These are phyloP conservation scores for Grus americana DNA, from an alignment of 2,113 vertebrate genomes.

Conservation along the genomic window DNA sequence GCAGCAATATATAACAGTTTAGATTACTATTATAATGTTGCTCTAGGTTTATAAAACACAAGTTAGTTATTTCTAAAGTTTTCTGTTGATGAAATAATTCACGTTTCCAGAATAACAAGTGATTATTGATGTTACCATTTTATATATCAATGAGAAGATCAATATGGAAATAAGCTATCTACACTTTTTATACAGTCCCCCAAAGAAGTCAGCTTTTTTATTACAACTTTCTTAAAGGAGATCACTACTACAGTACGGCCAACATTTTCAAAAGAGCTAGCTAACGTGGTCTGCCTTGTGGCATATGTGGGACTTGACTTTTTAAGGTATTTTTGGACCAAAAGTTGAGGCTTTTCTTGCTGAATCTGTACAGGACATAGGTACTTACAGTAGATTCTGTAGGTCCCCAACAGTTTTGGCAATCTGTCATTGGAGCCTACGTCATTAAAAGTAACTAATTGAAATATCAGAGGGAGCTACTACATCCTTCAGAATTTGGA, in stretches of 20 bases:
- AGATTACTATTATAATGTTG: slow-evolving; percentile 73
- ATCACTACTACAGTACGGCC: neutral
- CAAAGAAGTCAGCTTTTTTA: neutral
- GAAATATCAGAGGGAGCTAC: neutral
- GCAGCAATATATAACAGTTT: slow-evolving; percentile 75
- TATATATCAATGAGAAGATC: slow-evolving; percentile 28
- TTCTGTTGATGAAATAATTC: slow-evolving; percentile 71
- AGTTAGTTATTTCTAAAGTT: slow-evolving; percentile 73
- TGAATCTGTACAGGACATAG: neutral
- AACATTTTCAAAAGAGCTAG: neutral
- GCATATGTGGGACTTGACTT: neutral
- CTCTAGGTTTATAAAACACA: slow-evolving; percentile 72
- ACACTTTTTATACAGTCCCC: neutral
- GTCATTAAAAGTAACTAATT: neutral
- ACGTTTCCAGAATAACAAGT: slow-evolving; percentile 51
- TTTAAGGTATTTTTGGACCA: neutral
- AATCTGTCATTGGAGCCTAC: neutral
- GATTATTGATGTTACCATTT: slow-evolving; percentile 46
- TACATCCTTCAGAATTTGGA: neutral
- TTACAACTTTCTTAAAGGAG: neutral
- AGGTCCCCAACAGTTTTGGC: neutral
- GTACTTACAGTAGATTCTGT: neutral
- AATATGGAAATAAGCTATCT: slow-evolving; percentile 16
- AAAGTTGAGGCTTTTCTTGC: neutral
- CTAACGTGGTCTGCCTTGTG: neutral